Evolutionary conservation across 1,140 invertebrate species (phyloP), one percentile per base, ranked within the genome.

Genomic region (Eupeodes corollae): DNA sequence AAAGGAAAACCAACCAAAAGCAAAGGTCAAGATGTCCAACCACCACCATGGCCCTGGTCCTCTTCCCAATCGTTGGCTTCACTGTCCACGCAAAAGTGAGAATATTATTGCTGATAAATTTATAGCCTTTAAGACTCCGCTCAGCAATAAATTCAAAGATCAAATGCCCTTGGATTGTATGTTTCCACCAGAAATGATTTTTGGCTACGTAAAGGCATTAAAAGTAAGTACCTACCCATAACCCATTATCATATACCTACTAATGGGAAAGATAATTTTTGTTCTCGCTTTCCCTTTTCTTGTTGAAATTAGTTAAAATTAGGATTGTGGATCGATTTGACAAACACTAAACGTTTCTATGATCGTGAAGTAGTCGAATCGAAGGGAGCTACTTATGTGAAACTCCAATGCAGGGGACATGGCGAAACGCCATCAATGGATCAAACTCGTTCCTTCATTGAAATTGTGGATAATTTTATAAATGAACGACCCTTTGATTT

Each of bases 311-410:
- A 89, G 84, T 62, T 82, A 11, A 92, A 91, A 60, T 70, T 99
- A 42, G 94, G 95, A 1, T 67, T 99, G 14, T 93, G 95, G 88
- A 87, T 99, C 49, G 93, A 98, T 71, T 72, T 99, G 40, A 98
- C 95, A 5, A 95, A 98, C 62, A 98, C 96, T 5, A 79, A 73
- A 48, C 74, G 95, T 46, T 99, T 95, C 71, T 99, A 99, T 67
- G 75, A 93, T 52, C 84, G 81, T 50, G 63, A 73, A 15, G 79
- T 83, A 45, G 73, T 98, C 9, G 86, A 92, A 59, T 70, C 76
- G 14, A 70, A 78, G 39, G 80, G 74, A 11, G 86, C 86, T 62
- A 79, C 75, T 62, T 95, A 96, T 70, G 65, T 90, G 0, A 96
- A 96, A 71, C 59, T 98, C 15, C 75, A 83, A 53, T 96, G 91